Evolutionary conservation across 2,888 invertebrate genomes (phyloP), one percentile per base, ranked within the genome.

Genomic region (Callosobruchus maculatus): DNA sequence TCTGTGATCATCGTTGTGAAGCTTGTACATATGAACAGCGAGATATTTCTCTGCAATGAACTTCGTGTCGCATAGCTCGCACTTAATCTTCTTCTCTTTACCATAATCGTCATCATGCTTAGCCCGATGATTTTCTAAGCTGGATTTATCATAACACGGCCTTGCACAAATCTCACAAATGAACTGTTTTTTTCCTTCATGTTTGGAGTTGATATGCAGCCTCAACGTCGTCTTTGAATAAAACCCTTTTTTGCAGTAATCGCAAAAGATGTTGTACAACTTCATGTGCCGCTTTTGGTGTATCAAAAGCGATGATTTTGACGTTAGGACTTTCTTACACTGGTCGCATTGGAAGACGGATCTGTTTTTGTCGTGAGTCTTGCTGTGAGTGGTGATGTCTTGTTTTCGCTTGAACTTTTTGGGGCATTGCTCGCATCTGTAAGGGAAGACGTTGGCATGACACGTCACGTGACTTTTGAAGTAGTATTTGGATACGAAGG

Each of bases 401-500:
- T 77, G 76, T 72, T 77, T 77, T 20, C 78, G 72, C 70, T 79
- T 79, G 72, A 78, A 78, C 20, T 76, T 70, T 67, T 77, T 79
- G 20, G 73, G 67, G 66, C 78, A 79, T 0, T 78, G 70, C 0
- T 71, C 69, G 71, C 79, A 78, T 9, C 30, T 66, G 70, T 72
- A 75, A 0, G 74, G 76, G 20, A 74, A 76, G 5, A 74, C 69
- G 30, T 76, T 73, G 0, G 70, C 66, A 70, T 79, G 78, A 18
- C 75, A 74, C 7, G 77, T 68, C 13, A 75, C 71, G 31, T 79
- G 79, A 21, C 75, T 77, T 68, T 73, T 77, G 66, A 78, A 77
- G 73, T 90, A 90, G 0, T 90, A 88, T 21, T 88, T 86, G 71
- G 90, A 90, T 0, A 90, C 89, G 74, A 91, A 91, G 0, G 89